A percentile compares a stretch with the other conserved stretches of the same genome.
Evolutionary conservation across 2,797 vertebrate genomes (phyloP).

Genomic region (Manis pentadactyla): DNA sequence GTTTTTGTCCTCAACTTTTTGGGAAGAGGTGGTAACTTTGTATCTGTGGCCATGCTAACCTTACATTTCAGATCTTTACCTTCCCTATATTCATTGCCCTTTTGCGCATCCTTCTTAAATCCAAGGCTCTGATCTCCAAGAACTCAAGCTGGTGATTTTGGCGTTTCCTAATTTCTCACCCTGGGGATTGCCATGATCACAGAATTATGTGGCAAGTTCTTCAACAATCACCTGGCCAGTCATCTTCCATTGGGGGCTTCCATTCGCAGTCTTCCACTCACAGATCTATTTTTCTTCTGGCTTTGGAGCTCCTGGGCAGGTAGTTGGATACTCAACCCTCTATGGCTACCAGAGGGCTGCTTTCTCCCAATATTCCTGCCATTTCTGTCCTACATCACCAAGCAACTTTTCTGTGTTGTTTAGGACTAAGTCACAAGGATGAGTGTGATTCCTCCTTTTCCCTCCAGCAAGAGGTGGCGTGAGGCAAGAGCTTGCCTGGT

Average conservation of each 20-base stretch:
- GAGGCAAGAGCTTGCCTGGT: too few species aligned
- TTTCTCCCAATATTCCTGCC: neutral
- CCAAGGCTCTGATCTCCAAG: neutral
- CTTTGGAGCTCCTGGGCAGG: neutral
- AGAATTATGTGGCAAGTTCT: neutral
- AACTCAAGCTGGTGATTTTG: neutral
- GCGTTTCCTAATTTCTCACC: neutral
- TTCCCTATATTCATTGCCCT: neutral
- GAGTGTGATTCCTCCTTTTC: too few species aligned
- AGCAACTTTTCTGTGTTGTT: neutral
- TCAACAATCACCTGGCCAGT: neutral
- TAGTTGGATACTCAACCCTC: neutral
- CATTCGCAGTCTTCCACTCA: neutral
- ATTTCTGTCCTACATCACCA: neutral
- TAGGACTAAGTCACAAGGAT: neutral
- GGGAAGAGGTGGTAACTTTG: neutral
- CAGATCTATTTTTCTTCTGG: neutral
- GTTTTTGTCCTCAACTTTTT: neutral
- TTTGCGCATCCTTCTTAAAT: neutral
- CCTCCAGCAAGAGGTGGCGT: neutral
- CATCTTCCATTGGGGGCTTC: neutral
- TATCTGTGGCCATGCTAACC: neutral
- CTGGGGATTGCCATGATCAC: neutral
- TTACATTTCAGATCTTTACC: neutral
- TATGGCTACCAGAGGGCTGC: fast-evolving